Evolutionary conservation across 1,140 invertebrate species (phyloP).

Genomic region (Zaprionus inermis): DNA sequence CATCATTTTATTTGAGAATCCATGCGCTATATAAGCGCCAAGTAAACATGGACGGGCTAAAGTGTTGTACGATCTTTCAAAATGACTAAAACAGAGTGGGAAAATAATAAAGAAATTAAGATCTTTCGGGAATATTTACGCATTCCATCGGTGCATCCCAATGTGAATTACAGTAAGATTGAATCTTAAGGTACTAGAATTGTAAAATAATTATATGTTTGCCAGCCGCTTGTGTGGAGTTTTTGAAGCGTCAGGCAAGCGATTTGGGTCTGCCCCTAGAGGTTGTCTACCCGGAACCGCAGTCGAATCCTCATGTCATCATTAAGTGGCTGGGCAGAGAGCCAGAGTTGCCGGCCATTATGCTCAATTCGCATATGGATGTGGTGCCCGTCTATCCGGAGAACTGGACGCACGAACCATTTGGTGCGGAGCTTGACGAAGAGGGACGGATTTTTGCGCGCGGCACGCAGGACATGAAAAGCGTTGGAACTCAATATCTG

Average conservation of each 20-base stretch:
- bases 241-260: conserved; percentile 88
- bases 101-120: conserved; percentile 88
- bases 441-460: conserved; percentile 92
- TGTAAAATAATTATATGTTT: conserved; percentile 5
- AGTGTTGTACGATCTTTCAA: conserved; percentile 2
- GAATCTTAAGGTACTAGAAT: not conserved
- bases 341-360: conserved; percentile 87
- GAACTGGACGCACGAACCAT: conserved; percentile 88
- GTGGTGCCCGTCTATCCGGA: conserved; percentile 92
- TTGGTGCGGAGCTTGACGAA: conserved; percentile 89
- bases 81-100: conserved; percentile 66
- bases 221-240: conserved; percentile 85
- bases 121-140: conserved; percentile 92
- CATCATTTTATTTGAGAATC: not conserved
- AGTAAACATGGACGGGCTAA: not conserved
- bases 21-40: not conserved
- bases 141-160: conserved; percentile 93
- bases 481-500: conserved; percentile 84
- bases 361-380: conserved; percentile 95
- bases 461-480: conserved; percentile 89
- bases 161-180: conserved; percentile 91
- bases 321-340: conserved; percentile 90
- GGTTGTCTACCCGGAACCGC: conserved; percentile 78
- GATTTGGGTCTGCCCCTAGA: conserved; percentile 86
- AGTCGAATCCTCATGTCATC: conserved; percentile 88